These are phyloP conservation scores for Tympanoctomys barrerae DNA, from an alignment of 2,797 vertebrate genomes.

Conservation along the genomic window DNA sequence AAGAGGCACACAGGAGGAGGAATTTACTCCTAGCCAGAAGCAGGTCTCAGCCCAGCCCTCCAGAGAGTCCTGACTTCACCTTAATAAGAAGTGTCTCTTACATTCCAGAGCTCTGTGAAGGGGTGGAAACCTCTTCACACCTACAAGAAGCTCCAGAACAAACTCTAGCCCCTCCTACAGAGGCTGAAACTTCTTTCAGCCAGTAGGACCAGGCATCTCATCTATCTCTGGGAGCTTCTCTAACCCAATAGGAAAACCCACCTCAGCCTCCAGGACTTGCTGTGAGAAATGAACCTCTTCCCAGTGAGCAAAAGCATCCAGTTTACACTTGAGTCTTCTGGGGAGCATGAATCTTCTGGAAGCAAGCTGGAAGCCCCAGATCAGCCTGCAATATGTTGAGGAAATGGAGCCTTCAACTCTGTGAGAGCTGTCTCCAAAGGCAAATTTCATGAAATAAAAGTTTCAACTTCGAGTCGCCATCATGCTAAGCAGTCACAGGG, in stretches of 20 bases:
- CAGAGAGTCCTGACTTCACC: background rate
- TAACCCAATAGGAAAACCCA: background rate
- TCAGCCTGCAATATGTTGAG: background rate
- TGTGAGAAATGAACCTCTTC: background rate
- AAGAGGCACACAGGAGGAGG: background rate
- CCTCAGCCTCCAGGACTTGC: background rate
- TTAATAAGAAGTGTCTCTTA: background rate
- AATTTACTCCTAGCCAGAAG: background rate
- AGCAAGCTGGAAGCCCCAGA: background rate
- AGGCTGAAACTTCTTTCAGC: background rate
- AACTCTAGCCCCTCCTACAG: background rate
- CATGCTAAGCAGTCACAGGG: background rate
- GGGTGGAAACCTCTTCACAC: background rate
- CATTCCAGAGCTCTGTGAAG: background rate
- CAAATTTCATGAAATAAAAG: background rate
- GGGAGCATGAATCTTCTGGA: background rate
- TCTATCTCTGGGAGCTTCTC: background rate
- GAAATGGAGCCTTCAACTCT: background rate
- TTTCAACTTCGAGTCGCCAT: background rate
- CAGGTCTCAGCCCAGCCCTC: background rate
- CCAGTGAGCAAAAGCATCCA: background rate
- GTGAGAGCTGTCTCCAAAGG: background rate
- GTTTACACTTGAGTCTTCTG: background rate
- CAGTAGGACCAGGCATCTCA: background rate
- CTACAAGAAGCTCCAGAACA: no score